phyloP scores from a whole-genome alignment of 2,797 vertebrate genomes.

The Streptopelia turtur region DNA sequence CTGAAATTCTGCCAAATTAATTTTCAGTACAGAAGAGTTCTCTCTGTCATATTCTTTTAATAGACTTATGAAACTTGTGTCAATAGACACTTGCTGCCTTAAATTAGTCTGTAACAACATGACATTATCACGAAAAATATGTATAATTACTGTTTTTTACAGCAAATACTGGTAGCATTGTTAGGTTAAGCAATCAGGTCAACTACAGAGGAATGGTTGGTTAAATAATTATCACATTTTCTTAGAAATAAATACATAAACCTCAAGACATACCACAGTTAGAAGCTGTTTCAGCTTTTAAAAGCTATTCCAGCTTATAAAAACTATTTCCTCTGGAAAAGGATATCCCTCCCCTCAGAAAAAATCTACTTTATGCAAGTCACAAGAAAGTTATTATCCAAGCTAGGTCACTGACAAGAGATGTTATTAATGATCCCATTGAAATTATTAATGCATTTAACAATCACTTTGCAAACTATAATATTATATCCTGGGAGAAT shows the following conservation, averaged over 20 bases:
- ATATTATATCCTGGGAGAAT: constrained; percentile 74
- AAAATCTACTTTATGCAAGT: constrained; percentile 70
- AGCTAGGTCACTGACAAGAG: constrained; percentile 77
- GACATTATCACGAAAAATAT: constrained; percentile 50
- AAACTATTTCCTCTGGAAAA: constrained; percentile 54
- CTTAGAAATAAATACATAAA: constrained; percentile 74
- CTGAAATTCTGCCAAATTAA: constrained; percentile 61
- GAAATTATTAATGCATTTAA: constrained; percentile 77
- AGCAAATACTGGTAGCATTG: constrained; percentile 60
- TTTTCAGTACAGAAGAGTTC: constrained; percentile 19
- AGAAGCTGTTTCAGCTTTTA: constrained; percentile 60
- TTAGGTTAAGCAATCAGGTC: constrained; percentile 65
- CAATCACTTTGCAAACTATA: constrained; percentile 68
- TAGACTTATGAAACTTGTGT: constrained; percentile 51
- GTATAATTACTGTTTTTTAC: constrained; percentile 60
- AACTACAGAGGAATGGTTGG: constrained; percentile 59
- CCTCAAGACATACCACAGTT: constrained; percentile 70
- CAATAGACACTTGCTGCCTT: constrained; percentile 61
- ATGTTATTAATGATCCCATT: constrained; percentile 77
- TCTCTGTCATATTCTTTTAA: constrained; percentile 18
- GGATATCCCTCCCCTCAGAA: constrained; percentile 10
- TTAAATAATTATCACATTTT: constrained; percentile 77
- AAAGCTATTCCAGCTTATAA: too few relatives aligned
- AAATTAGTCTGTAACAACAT: constrained; percentile 51
- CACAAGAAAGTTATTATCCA: constrained; percentile 79